Percentiles rank a stretch among this genome's conserved stretches.
Conservation (phyloP, 2,797 vertebrate species). For the Adrianichthys oophorus region DNA sequence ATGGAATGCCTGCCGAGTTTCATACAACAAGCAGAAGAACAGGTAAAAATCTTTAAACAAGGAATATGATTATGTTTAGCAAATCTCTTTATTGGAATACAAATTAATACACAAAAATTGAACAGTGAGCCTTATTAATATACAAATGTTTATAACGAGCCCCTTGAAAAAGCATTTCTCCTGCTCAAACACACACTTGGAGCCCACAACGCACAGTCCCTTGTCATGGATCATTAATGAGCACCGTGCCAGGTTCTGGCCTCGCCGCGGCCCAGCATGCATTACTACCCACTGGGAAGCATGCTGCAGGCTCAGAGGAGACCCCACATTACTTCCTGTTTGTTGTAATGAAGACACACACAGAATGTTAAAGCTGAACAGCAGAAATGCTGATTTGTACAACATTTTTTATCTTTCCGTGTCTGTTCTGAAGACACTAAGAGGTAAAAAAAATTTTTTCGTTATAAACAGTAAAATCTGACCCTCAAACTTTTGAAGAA, state of each 20-base stretch:
- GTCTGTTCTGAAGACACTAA: too few species aligned
- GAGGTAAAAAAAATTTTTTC: too few species aligned
- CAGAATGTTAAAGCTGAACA: not conserved
- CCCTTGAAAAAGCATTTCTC: not conserved
- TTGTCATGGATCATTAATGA: slow-evolving; percentile 58
- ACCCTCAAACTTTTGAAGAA: too few species aligned
- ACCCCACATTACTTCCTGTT: slow-evolving; percentile 40
- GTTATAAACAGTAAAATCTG: too few species aligned
- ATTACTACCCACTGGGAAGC: slow-evolving; percentile 51
- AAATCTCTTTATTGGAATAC: not conserved
- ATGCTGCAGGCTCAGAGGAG: slow-evolving; percentile 48
- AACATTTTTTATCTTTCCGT: not conserved
- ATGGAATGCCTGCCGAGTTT: too few species aligned
- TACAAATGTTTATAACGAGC: slow-evolving; percentile 22
- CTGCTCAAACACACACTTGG: slow-evolving; percentile 1
- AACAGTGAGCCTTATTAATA: slow-evolving; percentile 19
- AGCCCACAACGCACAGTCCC: slow-evolving; percentile 24
- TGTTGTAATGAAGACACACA: slow-evolving; percentile 14
- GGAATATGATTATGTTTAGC: slow-evolving; percentile 4
- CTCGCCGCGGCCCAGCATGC: slow-evolving; percentile 48
- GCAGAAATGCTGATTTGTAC: slow-evolving; percentile 1
- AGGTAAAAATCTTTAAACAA: not conserved
- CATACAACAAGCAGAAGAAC: too few species aligned
- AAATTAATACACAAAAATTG: slow-evolving; percentile 13
- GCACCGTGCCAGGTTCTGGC: slow-evolving; percentile 39